phyloP scores from a whole-genome alignment of 1,140 invertebrate genomes.

The Drosophila bocki region DNA sequence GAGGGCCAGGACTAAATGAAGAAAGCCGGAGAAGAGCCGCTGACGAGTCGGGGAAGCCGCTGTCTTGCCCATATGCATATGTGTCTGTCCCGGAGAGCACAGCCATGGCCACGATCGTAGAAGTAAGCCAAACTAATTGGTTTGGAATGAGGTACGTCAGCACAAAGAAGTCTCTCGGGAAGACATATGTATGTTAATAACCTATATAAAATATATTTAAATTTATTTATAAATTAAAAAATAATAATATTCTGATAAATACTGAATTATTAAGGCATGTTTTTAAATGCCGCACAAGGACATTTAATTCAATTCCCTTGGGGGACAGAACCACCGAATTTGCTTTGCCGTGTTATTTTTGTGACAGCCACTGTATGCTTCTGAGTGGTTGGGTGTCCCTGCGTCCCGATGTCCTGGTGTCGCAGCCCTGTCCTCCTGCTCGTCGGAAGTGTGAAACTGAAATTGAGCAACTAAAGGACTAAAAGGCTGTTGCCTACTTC shows the following conservation, averaged over 20 bases:
- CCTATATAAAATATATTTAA: background rate
- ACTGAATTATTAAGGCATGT: background rate
- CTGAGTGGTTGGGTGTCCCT: constrained; percentile 24
- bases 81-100: constrained; percentile 27
- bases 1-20: constrained; percentile 34
- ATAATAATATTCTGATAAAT: background rate
- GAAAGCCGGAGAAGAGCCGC: constrained; percentile 27
- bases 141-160: background rate
- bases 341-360: constrained; percentile 14
- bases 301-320: background rate
- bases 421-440: constrained; percentile 33
- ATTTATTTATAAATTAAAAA: too few species aligned
- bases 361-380: constrained; percentile 14
- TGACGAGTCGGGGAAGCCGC: constrained; percentile 36
- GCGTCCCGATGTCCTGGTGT: constrained; percentile 32
- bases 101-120: background rate
- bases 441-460: constrained; percentile 84
- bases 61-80: constrained; percentile 67
- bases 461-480: constrained; percentile 85
- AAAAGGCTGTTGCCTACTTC: constrained; percentile 79
- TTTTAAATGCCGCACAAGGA: background rate
- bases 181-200: background rate
- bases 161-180: background rate
- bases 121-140: background rate
- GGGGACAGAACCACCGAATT: background rate